Base-by-base conservation (phyloP, 1,140 invertebrate genomes). In the Notospermus geniculatus region DNA sequence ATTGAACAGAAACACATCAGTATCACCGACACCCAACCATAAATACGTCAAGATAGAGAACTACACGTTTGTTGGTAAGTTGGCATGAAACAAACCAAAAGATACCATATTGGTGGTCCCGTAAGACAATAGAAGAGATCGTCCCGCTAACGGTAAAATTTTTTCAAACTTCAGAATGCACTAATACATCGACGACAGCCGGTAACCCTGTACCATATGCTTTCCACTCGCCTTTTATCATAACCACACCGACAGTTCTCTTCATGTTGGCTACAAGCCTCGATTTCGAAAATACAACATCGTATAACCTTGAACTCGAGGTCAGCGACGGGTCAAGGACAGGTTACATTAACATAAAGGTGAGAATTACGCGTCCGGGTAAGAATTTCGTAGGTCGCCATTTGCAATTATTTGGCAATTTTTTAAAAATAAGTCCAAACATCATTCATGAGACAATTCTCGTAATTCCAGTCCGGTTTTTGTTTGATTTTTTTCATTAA, bases 301-400 rank as follows among this genome's bases (percentile, higher is more conserved):
- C 30, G 1, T 71, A 70, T 50, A 53, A n/a, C 41, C 46, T 72
- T 15, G 60, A 64, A 0, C 46, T 72, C 45, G 46, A 63, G 19
- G 59, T 69, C 11, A 59, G 66, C 15, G 68, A 72, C 15, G 32
- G 32, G 32, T 53, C 57, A 27, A 19, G 55, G 4, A 72, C 66
- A 2, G 68, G 70, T n/a, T 59, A 59, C 13, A 68, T 72, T 29
- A 63, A 59, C 23, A 45, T 70, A 13, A 70, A 64, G 63, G 68
- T 70, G 57, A 54, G 39, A 22, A 23, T 19, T 11, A 39, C 15
- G n/a, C 39, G 22, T 57, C 22, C 43, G 13, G 23, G 17, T 11
- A 7, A 36, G n/a, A 43, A 39, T n/a, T n/a, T n/a, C n/a, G n/a
- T n/a, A n/a, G n/a, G n/a, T n/a, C n/a, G n/a, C n/a, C n/a, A n/a